Base-by-base conservation (phyloP, 2,888 invertebrate genomes). In the Acleris laterana region DNA sequence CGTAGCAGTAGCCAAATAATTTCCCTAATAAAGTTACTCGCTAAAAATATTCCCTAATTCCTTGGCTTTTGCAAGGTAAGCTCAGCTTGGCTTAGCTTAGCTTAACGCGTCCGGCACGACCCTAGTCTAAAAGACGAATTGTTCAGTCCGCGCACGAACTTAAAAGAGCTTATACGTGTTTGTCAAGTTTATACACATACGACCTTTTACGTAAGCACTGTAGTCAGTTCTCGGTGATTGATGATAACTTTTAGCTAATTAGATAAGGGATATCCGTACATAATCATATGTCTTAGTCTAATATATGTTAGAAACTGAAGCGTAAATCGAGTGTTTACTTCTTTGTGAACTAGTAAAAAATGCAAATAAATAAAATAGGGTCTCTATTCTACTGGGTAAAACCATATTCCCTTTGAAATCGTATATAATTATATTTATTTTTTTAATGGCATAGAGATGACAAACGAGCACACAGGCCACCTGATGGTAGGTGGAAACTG, bases 221-320 rank as follows among this genome's bases (percentile, higher is more conserved):
- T 48, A 9, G 42, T 66, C 25, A 49, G n/a, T 55, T 44, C 53
- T 44, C 42, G 59, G 77, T 82, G 87, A 87, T 86, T 83, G 81
- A 84, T 85, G 81, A 74, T 75, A 77, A 75, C 78, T 77, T 78
- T 76, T 71, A 74, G 72, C 76, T 83, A 84, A 84, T 85, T 85
- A 85, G 82, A 83, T 81, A 77, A 83, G 79, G 77, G 76, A 44
- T 63, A 67, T 68, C 62, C 70, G 68, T 38, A 62, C 63, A 62
- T 55, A 61, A 69, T 9, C 32, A 70, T 71, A 71, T 74, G 68
- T 69, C 13, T 50, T 32, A 49, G 11, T 61, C 19, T 58, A 53
- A 58, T 19, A 38, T 5, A 11, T 17, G 19, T 53, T 7, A 32
- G 3, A 32, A 13, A 19, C 19, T 28, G 17, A 9, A 5, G n/a